Evolutionary conservation across 2,113 vertebrate genomes (phyloP), one percentile per base, ranked within the genome.

Genomic region (Eulacestoma nigropectus): DNA sequence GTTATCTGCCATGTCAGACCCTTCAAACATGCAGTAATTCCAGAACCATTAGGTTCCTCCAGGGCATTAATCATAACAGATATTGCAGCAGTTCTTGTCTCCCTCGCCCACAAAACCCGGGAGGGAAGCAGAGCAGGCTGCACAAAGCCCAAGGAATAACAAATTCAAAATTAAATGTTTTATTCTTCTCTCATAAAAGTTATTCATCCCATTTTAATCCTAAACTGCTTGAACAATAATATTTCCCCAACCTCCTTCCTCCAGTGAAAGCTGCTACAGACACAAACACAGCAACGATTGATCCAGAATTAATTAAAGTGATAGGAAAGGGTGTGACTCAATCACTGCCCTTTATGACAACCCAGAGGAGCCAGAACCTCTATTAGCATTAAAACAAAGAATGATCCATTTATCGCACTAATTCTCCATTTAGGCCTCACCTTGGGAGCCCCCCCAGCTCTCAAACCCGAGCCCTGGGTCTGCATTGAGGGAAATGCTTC

Each of bases 331-430:
- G 44, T 6, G 29, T 37, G 70, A 35, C 77, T 80, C 96, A 52
- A 42, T 67, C 92, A 70, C 77, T 85, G 63, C n/a, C 23, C 21
- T 91, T 92, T 32, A 73, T 69, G 84, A 82, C 37, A 70, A 2
- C 29, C 68, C 69, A 50, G 62, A 78, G 81, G 76, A 90, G 89
- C 62, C 76, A 59, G 85, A 90, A 52, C 50, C 81, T 77, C 46
- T 53, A 30, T 84, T 30, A 92, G 69, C 68, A 80, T 67, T 80
- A 65, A 87, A 81, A 78, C 81, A 75, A 96, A 94, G 75, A 91
- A 75, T 5, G 46, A 75, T 74, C 39, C 56, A 68, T 32, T 93
- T 74, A 87, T 86, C 87, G 83, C 57, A 52, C 56, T 91, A 72
- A 93, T 95, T 94, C 93, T 81, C 63, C 79, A 13, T 67, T 72